Percentiles rank a stretch among this genome's conserved stretches.
phyloP scores from a whole-genome alignment of 1,140 invertebrate genomes.

The Gryon sp. region DNA sequence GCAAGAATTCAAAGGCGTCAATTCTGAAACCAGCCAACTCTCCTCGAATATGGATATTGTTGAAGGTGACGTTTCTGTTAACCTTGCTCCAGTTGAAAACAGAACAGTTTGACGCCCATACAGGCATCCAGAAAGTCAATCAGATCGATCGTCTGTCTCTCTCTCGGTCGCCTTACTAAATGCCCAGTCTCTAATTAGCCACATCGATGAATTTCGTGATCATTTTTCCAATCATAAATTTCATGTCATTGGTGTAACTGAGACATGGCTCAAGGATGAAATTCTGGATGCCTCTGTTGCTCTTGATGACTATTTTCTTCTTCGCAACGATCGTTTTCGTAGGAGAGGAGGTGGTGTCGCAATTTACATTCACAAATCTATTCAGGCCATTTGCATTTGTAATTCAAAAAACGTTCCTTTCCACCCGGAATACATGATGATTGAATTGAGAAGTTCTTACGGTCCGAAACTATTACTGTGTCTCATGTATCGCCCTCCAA shows the following conservation, averaged over 20 bases:
- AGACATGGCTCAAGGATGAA: background rate
- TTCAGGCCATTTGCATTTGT: background rate
- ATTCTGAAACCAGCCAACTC: too few relatives aligned
- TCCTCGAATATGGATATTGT: too few relatives aligned
- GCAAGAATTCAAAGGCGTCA: too few relatives aligned
- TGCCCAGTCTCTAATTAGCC: too few relatives aligned
- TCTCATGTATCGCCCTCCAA: background rate
- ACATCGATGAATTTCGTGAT: constrained; percentile 6
- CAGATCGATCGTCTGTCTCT: too few relatives aligned
- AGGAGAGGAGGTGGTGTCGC: background rate
- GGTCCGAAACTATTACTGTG: background rate
- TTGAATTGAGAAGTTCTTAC: background rate
- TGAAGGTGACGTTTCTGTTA: too few relatives aligned
- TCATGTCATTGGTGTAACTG: constrained; percentile 2
- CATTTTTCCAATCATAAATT: background rate
- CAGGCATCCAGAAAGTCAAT: too few relatives aligned
- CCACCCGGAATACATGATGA: too few relatives aligned
- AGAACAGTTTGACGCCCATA: too few relatives aligned
- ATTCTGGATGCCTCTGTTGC: background rate
- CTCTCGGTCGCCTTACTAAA: too few relatives aligned
- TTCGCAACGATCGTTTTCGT: background rate
- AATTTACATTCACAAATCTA: background rate
- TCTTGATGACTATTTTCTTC: background rate
- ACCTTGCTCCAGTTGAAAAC: too few relatives aligned
- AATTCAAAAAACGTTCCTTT: background rate